These are phyloP conservation scores for Temnothorax curvispinosus DNA, from an alignment of 1,140 invertebrate species.

Conservation along the genomic window DNA sequence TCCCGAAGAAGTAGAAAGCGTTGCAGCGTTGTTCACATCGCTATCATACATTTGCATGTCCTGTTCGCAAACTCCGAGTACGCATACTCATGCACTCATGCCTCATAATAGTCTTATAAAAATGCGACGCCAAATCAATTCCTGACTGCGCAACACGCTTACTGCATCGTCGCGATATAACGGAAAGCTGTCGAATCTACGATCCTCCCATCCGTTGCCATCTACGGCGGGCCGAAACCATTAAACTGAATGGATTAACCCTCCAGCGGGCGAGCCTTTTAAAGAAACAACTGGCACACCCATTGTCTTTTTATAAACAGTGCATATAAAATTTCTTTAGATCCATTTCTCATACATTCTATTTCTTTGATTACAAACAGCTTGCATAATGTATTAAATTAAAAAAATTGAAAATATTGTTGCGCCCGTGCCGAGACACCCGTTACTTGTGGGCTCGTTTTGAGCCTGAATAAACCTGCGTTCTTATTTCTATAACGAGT, in stretches of 20 bases:
- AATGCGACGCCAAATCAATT: slow-evolving; percentile 33
- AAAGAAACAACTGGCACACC: neutral
- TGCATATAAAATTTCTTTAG: neutral
- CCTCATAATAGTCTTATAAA: slow-evolving; percentile 30
- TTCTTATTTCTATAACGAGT: too few relatives aligned
- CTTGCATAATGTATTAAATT: neutral
- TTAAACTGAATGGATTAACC: slow-evolving; percentile 21
- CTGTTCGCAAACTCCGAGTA: neutral
- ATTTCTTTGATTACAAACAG: neutral
- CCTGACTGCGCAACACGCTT: neutral
- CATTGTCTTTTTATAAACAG: neutral
- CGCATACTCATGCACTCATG: neutral
- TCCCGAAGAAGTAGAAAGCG: slow-evolving; percentile 56
- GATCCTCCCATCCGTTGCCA: slow-evolving; percentile 38
- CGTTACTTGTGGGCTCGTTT: too few relatives aligned
- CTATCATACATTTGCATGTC: slow-evolving; percentile 57
- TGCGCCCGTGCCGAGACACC: too few relatives aligned
- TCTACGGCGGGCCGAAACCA: slow-evolving; percentile 26
- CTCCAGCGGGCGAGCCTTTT: slow-evolving; percentile 19
- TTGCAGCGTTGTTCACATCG: slow-evolving; percentile 49
- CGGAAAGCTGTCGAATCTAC: slow-evolving; percentile 50
- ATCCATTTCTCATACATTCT: neutral
- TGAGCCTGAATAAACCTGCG: too few relatives aligned
- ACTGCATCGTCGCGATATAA: slow-evolving; percentile 25
- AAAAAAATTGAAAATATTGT: neutral